A percentile compares a stretch with the other conserved stretches of the same genome.
Evolutionary conservation across 2,888 invertebrate species (phyloP).

Genomic region (Drosophila kuntzei): DNA sequence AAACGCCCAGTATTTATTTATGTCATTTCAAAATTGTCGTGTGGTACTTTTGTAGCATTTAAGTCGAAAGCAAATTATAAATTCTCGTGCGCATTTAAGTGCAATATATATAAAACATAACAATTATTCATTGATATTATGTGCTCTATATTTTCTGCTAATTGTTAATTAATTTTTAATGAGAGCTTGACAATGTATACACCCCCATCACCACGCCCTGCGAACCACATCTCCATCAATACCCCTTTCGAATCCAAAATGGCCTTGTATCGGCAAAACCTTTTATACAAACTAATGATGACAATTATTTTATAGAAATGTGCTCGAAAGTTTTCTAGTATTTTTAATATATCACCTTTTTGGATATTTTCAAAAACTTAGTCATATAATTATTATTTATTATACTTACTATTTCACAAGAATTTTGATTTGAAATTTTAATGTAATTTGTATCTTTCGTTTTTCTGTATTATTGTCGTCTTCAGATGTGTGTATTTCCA

Average conservation of each 20-base stretch:
- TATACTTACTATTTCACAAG: conserved; percentile 20
- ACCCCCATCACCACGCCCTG: not conserved
- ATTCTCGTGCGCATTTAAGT: conserved; percentile 52
- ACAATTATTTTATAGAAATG: conserved; percentile 50
- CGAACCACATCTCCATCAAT: not conserved
- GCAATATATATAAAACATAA: conserved; percentile 53
- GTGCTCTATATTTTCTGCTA: conserved; percentile 51
- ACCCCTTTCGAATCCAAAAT: conserved; percentile 8
- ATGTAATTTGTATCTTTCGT: conserved; percentile 13
- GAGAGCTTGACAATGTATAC: conserved; percentile 69
- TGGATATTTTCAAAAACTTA: conserved; percentile 34
- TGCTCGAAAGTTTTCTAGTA: conserved; percentile 61
- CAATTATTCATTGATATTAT: conserved; percentile 57
- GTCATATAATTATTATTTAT: conserved; percentile 32
- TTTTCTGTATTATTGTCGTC: conserved; percentile 1
- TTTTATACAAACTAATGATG: conserved; percentile 26
- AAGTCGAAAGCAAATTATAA: conserved; percentile 42
- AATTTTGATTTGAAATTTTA: conserved; percentile 19
- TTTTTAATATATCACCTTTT: conserved; percentile 42
- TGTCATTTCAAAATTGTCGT: conserved; percentile 49
- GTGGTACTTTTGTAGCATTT: conserved; percentile 54
- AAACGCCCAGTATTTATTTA: conserved; percentile 51
- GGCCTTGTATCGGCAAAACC: conserved; percentile 19
- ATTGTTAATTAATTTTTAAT: conserved; percentile 79
- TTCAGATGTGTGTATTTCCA: conserved; percentile 23